Conservation (phyloP, 2,888 invertebrate genomes). For the Cloeon dipterum region DNA sequence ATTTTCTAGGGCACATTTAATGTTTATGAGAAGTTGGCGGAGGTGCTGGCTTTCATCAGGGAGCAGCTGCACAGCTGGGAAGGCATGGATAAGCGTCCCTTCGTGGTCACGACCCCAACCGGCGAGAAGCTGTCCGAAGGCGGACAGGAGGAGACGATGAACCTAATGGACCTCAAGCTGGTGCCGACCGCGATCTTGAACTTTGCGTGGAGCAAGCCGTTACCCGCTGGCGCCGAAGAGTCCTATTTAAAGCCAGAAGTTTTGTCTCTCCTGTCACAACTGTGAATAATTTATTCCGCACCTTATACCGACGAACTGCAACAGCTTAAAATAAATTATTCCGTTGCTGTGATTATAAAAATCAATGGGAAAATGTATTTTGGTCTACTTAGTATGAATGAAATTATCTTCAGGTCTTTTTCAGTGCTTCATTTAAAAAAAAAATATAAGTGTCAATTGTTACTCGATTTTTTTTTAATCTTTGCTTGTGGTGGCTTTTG, state of each 20-base stretch:
- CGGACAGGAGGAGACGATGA: conserved; percentile 36
- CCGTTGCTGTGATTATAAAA: too few relatives aligned
- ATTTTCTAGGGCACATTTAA: conserved; percentile 66
- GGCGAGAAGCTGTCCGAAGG: conserved; percentile 34
- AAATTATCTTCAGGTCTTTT: too few relatives aligned
- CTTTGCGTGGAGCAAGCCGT: conserved; percentile 36
- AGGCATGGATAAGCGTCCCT: conserved; percentile 36
- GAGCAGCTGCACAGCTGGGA: conserved; percentile 46
- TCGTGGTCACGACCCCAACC: conserved; percentile 39
- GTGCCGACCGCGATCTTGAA: conserved; percentile 64
- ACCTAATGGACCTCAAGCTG: conserved; percentile 51
- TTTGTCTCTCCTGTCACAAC: conserved; percentile 35
- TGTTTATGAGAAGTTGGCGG: conserved; percentile 51
- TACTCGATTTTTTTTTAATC: too few relatives aligned
- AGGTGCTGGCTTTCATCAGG: conserved; percentile 54
- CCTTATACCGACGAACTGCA: too few relatives aligned
- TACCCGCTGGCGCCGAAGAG: conserved; percentile 22
- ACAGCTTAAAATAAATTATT: too few relatives aligned
- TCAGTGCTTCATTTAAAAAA: too few relatives aligned
- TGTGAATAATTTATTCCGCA: too few relatives aligned
- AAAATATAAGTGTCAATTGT: too few relatives aligned
- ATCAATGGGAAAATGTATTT: too few relatives aligned
- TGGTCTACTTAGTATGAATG: too few relatives aligned
- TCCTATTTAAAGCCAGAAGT: conserved; percentile 55
- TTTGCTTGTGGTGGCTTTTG: too few relatives aligned